These are phyloP conservation scores for Halcyon malimbica DNA, from an alignment of 2,113 vertebrate species.

Conservation along the genomic window DNA sequence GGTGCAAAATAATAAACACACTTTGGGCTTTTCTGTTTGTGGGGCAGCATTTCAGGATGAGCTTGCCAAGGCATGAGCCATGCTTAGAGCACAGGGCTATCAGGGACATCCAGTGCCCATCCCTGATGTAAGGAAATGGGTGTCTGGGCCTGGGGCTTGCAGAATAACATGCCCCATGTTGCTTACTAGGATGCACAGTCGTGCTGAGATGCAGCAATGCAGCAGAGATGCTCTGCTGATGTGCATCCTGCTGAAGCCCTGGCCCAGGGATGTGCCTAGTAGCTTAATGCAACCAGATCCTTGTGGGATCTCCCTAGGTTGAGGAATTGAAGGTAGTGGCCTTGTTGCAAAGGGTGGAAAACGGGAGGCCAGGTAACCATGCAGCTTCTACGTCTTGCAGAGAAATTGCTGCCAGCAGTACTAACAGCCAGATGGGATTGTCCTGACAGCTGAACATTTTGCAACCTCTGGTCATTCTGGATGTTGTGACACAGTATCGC, in stretches of 20 bases:
- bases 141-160: background rate
- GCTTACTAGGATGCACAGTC: background rate
- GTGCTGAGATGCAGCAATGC: background rate
- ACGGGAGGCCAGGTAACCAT: background rate
- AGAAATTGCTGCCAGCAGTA: background rate
- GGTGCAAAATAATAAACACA: background rate
- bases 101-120: background rate
- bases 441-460: background rate
- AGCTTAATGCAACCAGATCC: background rate
- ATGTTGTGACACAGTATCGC: rapidly evolving
- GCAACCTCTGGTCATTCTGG: background rate
- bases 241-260: background rate
- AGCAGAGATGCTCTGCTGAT: background rate
- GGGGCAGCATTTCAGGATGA: background rate
- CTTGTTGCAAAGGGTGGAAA: background rate
- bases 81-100: background rate
- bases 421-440: background rate
- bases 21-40: background rate
- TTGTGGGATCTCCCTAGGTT: background rate
- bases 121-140: background rate
- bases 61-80: background rate
- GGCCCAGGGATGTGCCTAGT: rapidly evolving
- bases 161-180: rapidly evolving
- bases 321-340: background rate
- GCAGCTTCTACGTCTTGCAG: rapidly evolving